Evolutionary conservation across 2,113 vertebrate genomes (phyloP), one percentile per base, ranked within the genome.

Genomic region (Odocoileus hemionus): DNA sequence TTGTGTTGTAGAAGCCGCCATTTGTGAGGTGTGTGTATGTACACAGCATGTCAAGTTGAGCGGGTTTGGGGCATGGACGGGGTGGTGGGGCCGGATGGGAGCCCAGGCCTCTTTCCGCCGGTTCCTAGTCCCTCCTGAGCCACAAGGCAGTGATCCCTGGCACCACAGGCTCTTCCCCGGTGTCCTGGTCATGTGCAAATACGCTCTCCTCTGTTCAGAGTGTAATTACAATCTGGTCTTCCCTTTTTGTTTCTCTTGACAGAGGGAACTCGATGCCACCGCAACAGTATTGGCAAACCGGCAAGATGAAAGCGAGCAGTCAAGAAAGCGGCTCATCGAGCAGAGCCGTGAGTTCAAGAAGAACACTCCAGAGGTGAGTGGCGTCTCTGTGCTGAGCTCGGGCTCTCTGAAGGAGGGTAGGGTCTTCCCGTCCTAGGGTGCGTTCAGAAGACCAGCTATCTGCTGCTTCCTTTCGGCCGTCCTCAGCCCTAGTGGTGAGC

Each of bases 281-380:
- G 99, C 99, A 98, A 99, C 99, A 47, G 99, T 99, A 97, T 99
- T 99, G 99, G 99, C 99, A 90, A 99, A 99, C 99, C 99, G 99
- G 98, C 99, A 99, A 99, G 99, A 99, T 99, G 99, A 99, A 98
- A 99, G 99, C 19, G 99, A 99, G 98, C 99, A 99, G 99, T 99
- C 99, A 84, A 99, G 99, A 98, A 99, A 99, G 98, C 99, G 99
- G 98, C 99, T 99, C 92, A 99, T 99, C 97, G 99, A 99, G 98
- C 99, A 99, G 98, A 99, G 99, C 99, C 99, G 99, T 1, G 99
- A 99, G 98, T 99, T 99, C 99, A 99, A 99, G 99, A 99, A 99
- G 98, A 99, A 99, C 99, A 99, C 99, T 98, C 99, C 99, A 97
- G 99, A 99, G 99, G 99, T 99, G 98, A 99, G 92, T 60, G 43